Evolutionary conservation across 2,113 vertebrate species (phyloP), one percentile per base, ranked within the genome.

Genomic region (Hucho hucho): DNA sequence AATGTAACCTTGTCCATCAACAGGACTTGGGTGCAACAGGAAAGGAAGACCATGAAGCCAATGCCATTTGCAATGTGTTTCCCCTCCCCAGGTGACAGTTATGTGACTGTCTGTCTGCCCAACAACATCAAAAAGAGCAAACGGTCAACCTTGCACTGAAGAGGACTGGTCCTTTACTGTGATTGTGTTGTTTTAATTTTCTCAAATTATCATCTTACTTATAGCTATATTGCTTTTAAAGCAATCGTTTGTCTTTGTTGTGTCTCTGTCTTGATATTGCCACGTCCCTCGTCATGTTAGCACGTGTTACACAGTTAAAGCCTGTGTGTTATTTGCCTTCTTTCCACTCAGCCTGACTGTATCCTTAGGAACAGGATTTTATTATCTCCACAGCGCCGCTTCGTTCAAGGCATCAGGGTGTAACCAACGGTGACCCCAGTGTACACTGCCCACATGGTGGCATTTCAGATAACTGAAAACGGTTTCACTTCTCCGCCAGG

Each of bases 391-490:
- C 71, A 85, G 82, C 49, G 16, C 3, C 12, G 69, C 59, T 25
- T 13, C 26, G 61, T 74, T 26, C 75, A 70, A 67, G 74, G 78
- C 82, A 80, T 75, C 73, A 59, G 80, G 64, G 83, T 76, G 80
- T 78, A 85, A 80, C 78, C 83, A 79, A 75, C 78, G 66, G 73
- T 84, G 80, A 78, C 83, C 70, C 72, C 74, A n/a, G 71, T 67
- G 72, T 73, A 37, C 67, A 66, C 74, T 32, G 74, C 65, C 77
- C 76, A 66, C 73, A 28, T 59, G 37, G 72, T 73, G 67, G 77
- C 74, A 66, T 71, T 72, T 63, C 81, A 74, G 81, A 83, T 83
- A 80, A 80, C 78, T 72, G 74, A 14, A 61, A 78, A 81, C 78
- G 76, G 74, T 25, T 75, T 79, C 75, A 76, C 65, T 75, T 76